Conservation (phyloP, 2,113 vertebrate genomes). For the Columba livia region DNA sequence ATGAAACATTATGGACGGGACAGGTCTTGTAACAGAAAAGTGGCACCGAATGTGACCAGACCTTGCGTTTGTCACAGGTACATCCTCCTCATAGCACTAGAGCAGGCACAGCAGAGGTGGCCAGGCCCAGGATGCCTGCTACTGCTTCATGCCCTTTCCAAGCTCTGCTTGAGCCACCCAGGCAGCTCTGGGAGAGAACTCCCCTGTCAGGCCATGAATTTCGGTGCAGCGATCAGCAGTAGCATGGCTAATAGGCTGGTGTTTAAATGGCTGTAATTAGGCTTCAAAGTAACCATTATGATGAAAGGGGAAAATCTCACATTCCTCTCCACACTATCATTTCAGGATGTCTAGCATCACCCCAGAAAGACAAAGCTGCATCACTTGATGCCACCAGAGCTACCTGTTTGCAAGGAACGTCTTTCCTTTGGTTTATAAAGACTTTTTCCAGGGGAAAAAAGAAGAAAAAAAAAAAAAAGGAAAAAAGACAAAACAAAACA, state of each 20-base stretch:
- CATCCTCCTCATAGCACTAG: fast-evolving
- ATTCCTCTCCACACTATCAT: constrained; percentile 53
- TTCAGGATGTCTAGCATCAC: constrained; percentile 43
- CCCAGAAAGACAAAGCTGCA: constrained; percentile 14
- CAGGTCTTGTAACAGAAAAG: not conserved
- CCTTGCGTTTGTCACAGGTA: not conserved
- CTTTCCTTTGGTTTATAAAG: not conserved
- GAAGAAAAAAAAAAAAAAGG: not conserved
- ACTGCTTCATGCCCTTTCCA: not conserved
- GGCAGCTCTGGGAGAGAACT: not conserved
- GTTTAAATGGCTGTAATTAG: constrained; percentile 49
- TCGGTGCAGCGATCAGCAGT: not conserved
- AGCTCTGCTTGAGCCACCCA: not conserved
- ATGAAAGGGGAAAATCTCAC: constrained; percentile 54
- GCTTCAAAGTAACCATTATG: constrained; percentile 64
- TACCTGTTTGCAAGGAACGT: not conserved
- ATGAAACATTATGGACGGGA: not conserved
- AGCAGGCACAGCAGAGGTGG: not conserved
- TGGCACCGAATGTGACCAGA: not conserved
- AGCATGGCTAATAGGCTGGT: constrained; percentile 8
- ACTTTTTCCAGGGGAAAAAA: not conserved
- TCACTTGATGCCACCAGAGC: not conserved
- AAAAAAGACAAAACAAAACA: too few relatives aligned
- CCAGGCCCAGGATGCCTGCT: not conserved
- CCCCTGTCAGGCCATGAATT: not conserved